A percentile compares a stretch with the other conserved stretches of the same genome.
Evolutionary conservation across 2,113 vertebrate species (phyloP).

Genomic region (Stercorarius parasiticus): DNA sequence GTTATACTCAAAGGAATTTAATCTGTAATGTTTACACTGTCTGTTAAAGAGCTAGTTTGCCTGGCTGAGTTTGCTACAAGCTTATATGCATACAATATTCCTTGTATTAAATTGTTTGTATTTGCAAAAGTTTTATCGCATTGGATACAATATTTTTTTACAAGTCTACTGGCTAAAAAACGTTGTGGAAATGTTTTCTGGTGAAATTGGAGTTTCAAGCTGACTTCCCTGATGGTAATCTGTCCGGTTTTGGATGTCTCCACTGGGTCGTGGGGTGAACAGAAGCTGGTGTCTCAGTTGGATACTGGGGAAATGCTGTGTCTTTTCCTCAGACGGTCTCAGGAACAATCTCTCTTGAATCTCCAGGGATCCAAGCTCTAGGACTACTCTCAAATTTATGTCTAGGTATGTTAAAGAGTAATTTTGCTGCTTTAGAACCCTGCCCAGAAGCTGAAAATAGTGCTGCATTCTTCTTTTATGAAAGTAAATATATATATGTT

Average conservation of each 20-base stretch:
- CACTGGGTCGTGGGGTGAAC: background rate
- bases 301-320: background rate
- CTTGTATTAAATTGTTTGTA: background rate
- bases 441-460: background rate
- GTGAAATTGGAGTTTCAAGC: background rate
- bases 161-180: background rate
- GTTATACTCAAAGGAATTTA: background rate
- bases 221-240: background rate
- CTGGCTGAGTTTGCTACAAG: background rate
- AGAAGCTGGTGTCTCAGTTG: background rate
- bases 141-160: background rate
- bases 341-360: background rate
- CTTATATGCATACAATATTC: background rate
- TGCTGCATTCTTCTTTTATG: background rate
- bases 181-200: background rate
- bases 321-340: background rate
- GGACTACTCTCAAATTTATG: background rate
- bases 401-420: background rate
- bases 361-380: background rate
- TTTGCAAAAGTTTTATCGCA: background rate
- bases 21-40: background rate
- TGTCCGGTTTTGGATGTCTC: background rate
- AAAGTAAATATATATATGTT: background rate
- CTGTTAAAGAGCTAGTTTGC: background rate
- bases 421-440: background rate